Evolutionary conservation across 2,113 vertebrate species (phyloP).

Genomic region (Cygnus buccinator): DNA sequence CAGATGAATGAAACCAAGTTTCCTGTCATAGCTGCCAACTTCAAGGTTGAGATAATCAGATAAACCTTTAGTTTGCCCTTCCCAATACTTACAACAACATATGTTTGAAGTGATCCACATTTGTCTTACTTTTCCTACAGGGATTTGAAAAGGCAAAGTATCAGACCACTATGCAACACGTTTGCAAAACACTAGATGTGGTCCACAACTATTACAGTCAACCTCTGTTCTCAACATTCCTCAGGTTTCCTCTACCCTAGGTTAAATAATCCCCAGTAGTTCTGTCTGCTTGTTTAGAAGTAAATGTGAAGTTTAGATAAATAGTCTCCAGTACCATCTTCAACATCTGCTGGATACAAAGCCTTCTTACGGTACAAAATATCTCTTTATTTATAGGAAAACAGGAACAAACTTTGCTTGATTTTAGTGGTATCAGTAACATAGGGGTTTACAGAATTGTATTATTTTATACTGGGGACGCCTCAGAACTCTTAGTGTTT

Average conservation of each 20-base stretch:
- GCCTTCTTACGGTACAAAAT: not conserved
- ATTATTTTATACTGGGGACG: not conserved
- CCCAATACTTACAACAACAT: constrained; percentile 42
- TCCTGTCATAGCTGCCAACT: constrained; percentile 60
- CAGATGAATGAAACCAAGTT: constrained; percentile 58
- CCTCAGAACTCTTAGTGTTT: not conserved
- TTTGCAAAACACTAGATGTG: not conserved
- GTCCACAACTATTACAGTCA: not conserved
- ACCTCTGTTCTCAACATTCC: not conserved
- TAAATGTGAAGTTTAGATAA: not conserved
- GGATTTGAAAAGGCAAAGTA: constrained; percentile 26
- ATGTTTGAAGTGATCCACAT: constrained; percentile 1
- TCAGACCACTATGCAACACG: not conserved
- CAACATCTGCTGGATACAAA: not conserved
- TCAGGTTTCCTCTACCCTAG: not conserved
- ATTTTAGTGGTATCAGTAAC: not conserved
- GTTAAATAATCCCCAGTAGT: not conserved
- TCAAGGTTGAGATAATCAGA: constrained; percentile 66
- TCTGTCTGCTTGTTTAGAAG: not conserved
- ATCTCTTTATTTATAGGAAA: not conserved
- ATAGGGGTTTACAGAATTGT: not conserved
- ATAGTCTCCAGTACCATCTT: not conserved
- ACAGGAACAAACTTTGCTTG: not conserved
- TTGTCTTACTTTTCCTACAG: constrained; percentile 15
- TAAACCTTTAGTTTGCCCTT: constrained; percentile 53